Percentiles rank a stretch among this genome's conserved stretches.
Conservation (phyloP, 2,113 vertebrate species). For the Phaethornis superciliosus region DNA sequence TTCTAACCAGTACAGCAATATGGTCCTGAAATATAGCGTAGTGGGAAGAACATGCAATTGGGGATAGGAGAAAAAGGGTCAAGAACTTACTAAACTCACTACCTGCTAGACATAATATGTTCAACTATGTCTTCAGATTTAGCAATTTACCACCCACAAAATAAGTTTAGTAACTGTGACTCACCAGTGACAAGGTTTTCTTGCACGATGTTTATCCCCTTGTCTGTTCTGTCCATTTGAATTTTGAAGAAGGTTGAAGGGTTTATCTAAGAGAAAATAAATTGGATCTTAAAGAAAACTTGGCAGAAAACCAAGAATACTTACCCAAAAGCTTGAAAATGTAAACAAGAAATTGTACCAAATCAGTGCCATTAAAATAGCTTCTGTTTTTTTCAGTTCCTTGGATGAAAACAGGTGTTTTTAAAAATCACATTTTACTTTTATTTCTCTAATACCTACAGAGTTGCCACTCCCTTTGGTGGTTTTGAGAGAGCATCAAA, state of each 20-base stretch:
- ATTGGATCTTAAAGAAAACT: not conserved
- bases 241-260: not conserved
- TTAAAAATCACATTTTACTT: slow-evolving; percentile 22
- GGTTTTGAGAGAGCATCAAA: slow-evolving; percentile 89
- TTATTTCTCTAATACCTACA: slow-evolving; percentile 70
- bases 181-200: not conserved
- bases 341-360: not conserved
- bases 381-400: not conserved
- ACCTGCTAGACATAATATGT: not conserved
- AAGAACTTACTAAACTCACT: slow-evolving; percentile 40
- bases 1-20: not conserved
- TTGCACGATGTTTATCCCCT: not conserved
- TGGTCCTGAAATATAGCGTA: not conserved
- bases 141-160: not conserved
- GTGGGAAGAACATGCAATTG: not conserved
- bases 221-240: not conserved
- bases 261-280: not conserved
- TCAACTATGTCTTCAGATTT: slow-evolving; percentile 4
- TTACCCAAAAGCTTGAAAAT: not conserved
- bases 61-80: slow-evolving; percentile 22
- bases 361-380: not conserved
- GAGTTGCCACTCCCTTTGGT: slow-evolving; percentile 93
- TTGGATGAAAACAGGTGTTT: not conserved
- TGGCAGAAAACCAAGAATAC: not conserved
- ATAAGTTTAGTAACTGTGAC: slow-evolving; percentile 43